Conservation (phyloP, 2,797 vertebrate genomes). For the Erpetoichthys calabaricus region DNA sequence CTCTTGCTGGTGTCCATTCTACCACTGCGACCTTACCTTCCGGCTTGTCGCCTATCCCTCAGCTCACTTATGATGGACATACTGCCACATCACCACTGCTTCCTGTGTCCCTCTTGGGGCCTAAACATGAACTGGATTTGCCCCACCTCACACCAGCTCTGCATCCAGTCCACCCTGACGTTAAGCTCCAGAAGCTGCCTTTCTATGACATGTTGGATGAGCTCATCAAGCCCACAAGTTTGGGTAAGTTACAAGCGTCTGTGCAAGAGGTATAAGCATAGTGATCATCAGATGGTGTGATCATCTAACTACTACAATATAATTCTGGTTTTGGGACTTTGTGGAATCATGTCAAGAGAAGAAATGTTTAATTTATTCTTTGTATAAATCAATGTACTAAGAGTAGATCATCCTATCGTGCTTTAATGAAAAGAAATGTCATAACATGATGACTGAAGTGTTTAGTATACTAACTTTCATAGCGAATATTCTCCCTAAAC, state of each 20-base stretch:
- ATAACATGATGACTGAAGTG: too few relatives aligned
- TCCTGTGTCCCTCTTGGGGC: constrained; percentile 82
- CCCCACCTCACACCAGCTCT: constrained; percentile 79
- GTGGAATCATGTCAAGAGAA: not conserved
- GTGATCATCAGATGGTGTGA: not conserved
- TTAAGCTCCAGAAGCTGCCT: constrained; percentile 89
- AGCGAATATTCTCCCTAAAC: too few relatives aligned
- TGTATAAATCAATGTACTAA: constrained; percentile 14
- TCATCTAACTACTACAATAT: not conserved
- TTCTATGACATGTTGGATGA: constrained; percentile 94
- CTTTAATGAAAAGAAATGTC: too few relatives aligned
- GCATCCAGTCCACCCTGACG: constrained; percentile 90
- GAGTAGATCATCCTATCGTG: constrained; percentile 29
- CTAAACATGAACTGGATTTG: constrained; percentile 86
- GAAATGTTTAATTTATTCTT: constrained; percentile 23
- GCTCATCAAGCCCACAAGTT: constrained; percentile 92
- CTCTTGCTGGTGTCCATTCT: constrained; percentile 70
- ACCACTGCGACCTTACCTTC: constrained; percentile 63
- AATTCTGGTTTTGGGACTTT: not conserved
- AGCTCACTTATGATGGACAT: constrained; percentile 69
- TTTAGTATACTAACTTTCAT: too few relatives aligned
- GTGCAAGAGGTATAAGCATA: constrained; percentile 6
- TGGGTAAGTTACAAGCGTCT: constrained; percentile 56
- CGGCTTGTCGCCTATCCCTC: constrained; percentile 67
- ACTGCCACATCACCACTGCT: constrained; percentile 62